Evolutionary conservation across 2,888 invertebrate genomes (phyloP).

Genomic region (Dicyrtoma fusca): DNA sequence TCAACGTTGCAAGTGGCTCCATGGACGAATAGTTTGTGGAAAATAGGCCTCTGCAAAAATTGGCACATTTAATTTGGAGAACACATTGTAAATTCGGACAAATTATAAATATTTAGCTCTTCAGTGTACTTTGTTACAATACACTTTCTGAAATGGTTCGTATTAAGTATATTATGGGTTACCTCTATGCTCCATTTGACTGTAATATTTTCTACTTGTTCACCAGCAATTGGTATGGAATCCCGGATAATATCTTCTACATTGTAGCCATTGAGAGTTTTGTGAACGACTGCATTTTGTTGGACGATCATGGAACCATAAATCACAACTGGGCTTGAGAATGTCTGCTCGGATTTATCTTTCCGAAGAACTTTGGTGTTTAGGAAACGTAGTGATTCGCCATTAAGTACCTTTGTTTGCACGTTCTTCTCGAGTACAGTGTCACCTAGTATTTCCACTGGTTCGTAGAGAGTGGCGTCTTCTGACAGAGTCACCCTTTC

Average conservation of each 20-base stretch:
- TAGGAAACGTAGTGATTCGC: slow-evolving; percentile 26
- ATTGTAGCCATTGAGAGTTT: slow-evolving; percentile 32
- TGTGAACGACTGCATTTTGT: slow-evolving; percentile 30
- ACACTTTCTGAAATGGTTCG: background rate
- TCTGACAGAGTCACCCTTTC: slow-evolving; percentile 33
- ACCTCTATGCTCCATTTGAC: slow-evolving; percentile 34
- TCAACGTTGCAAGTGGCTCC: slow-evolving; percentile 45
- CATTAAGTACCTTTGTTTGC: slow-evolving; percentile 37
- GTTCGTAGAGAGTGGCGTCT: slow-evolving; percentile 10
- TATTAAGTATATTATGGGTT: too few relatives aligned
- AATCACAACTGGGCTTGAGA: slow-evolving; percentile 34
- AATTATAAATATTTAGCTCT: too few relatives aligned
- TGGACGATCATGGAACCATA: slow-evolving; percentile 18
- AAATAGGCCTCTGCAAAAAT: slow-evolving; percentile 23
- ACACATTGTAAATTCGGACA: too few relatives aligned
- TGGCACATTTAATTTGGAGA: too few relatives aligned
- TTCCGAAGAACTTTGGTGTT: slow-evolving; percentile 34
- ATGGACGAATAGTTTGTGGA: slow-evolving; percentile 31
- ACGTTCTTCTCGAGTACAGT: background rate
- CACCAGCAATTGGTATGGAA: slow-evolving; percentile 41
- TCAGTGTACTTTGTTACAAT: too few relatives aligned
- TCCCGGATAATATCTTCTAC: slow-evolving; percentile 38
- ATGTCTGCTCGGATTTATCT: slow-evolving; percentile 37
- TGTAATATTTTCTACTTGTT: slow-evolving; percentile 20
- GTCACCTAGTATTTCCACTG: slow-evolving; percentile 28